phyloP scores from a whole-genome alignment of 2,797 vertebrate genomes.

The Danio kyathit region DNA sequence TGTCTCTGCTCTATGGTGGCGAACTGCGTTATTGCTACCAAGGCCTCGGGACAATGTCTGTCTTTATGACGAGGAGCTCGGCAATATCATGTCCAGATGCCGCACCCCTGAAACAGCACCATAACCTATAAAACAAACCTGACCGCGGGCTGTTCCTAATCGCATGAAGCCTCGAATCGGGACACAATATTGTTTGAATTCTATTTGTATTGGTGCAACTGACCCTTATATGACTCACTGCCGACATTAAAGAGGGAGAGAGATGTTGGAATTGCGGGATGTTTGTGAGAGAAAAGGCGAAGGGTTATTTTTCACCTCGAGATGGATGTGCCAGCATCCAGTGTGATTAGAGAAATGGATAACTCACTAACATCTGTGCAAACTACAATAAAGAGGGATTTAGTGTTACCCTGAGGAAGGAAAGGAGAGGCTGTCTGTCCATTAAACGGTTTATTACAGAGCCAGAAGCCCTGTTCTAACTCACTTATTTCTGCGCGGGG shows the following conservation, averaged over 20 bases:
- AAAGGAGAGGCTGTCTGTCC: slow-evolving; percentile 96
- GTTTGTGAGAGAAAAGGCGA: slow-evolving; percentile 60
- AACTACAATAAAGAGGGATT: slow-evolving; percentile 99
- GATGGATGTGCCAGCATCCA: slow-evolving; percentile 92
- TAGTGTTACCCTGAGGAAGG: slow-evolving; percentile 97
- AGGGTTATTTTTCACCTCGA: slow-evolving; percentile 79
- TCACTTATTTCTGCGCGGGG: slow-evolving; percentile 92
- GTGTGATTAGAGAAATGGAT: slow-evolving; percentile 96
- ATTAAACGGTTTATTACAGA: slow-evolving; percentile 99
- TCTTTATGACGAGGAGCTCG: slow-evolving; percentile 65
- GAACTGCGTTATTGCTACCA: slow-evolving; percentile 70
- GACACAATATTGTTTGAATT: slow-evolving; percentile 92
- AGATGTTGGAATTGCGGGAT: slow-evolving; percentile 39
- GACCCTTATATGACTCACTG: slow-evolving; percentile 88
- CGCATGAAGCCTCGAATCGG: slow-evolving; percentile 84
- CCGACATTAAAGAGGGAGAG: slow-evolving; percentile 82
- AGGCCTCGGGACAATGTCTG: slow-evolving; percentile 69
- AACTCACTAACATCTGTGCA: slow-evolving; percentile 98
- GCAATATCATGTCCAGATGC: slow-evolving; percentile 71
- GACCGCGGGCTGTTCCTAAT: slow-evolving; percentile 84
- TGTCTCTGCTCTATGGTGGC: slow-evolving; percentile 63
- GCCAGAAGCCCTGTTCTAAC: slow-evolving; percentile 97
- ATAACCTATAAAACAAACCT: slow-evolving; percentile 82
- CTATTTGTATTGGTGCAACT: slow-evolving; percentile 92
- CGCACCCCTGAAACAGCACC: slow-evolving; percentile 69